phyloP scores from a whole-genome alignment of 2,113 vertebrate species.

The Brachyhypopomus gauderio region DNA sequence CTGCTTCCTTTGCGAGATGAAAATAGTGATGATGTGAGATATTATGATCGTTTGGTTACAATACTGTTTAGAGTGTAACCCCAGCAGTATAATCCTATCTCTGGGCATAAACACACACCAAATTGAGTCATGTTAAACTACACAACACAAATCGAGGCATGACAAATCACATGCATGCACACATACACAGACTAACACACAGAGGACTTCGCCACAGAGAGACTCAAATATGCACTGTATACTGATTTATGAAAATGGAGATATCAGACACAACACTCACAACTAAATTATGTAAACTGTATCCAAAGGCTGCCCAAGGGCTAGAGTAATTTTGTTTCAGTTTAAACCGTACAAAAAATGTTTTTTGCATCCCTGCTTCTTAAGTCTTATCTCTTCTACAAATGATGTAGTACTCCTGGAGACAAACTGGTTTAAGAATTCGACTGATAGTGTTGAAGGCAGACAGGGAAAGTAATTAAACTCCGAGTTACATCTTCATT shows the following conservation, averaged over 20 bases:
- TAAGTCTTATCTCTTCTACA: constrained; percentile 32
- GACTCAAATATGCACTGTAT: background rate
- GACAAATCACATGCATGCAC: background rate
- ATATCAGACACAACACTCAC: constrained; percentile 27
- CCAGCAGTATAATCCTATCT: background rate
- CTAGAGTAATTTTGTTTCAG: constrained; percentile 38
- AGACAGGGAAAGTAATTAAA: constrained; percentile 45
- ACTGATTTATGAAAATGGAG: constrained; percentile 24
- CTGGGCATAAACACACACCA: background rate
- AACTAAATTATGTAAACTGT: constrained; percentile 14
- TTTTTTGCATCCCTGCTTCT: constrained; percentile 24
- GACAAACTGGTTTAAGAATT: constrained; percentile 35
- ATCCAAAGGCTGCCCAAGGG: constrained; percentile 26
- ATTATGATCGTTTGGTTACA: background rate
- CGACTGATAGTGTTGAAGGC: constrained; percentile 13
- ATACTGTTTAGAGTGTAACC: background rate
- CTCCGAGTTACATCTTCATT: constrained; percentile 33
- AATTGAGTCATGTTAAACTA: background rate
- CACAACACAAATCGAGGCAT: too few relatives aligned
- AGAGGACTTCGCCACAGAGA: background rate
- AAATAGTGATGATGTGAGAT: background rate
- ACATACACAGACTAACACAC: constrained; percentile 4
- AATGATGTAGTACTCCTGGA: constrained; percentile 29
- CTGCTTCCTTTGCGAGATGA: background rate
- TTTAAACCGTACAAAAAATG: constrained; percentile 24